These are phyloP conservation scores for Anguilla marmorata DNA, from an alignment of 2,797 vertebrate species.

Conservation along the genomic window DNA sequence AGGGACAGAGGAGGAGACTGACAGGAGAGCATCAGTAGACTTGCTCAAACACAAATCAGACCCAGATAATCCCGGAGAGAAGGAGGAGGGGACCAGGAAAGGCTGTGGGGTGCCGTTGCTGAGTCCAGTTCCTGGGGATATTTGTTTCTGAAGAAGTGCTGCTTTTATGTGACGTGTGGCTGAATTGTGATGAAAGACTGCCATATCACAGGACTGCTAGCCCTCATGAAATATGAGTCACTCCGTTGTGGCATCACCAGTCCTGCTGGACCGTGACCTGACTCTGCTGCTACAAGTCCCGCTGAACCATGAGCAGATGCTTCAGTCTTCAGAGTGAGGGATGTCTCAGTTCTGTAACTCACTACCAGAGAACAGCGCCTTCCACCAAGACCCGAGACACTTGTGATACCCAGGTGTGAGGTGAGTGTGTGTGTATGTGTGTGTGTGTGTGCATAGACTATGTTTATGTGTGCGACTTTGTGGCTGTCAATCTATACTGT, in stretches of 20 bases:
- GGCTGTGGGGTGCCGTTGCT: neutral
- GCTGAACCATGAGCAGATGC: neutral
- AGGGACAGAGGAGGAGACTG: constrained; percentile 10
- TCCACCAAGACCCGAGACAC: neutral
- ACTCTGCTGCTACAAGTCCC: neutral
- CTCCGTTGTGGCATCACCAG: neutral
- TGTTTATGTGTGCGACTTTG: neutral
- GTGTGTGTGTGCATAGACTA: neutral
- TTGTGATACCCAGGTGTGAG: neutral
- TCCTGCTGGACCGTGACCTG: neutral
- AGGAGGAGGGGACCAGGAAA: neutral
- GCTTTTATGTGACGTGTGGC: neutral
- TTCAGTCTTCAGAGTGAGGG: neutral
- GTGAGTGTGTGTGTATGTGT: neutral
- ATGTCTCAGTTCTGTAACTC: neutral
- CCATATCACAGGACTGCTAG: neutral
- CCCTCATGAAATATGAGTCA: neutral
- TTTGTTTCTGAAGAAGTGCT: neutral
- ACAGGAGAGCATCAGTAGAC: constrained; percentile 4
- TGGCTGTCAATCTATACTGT: neutral
- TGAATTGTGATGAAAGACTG: neutral
- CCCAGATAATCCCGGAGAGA: neutral
- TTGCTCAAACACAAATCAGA: constrained; percentile 6
- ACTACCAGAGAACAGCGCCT: neutral
- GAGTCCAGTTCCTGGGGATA: neutral